These are phyloP conservation scores for Aleiodes sp. DNA, from an alignment of 1,140 invertebrate genomes.

Conservation along the genomic window DNA sequence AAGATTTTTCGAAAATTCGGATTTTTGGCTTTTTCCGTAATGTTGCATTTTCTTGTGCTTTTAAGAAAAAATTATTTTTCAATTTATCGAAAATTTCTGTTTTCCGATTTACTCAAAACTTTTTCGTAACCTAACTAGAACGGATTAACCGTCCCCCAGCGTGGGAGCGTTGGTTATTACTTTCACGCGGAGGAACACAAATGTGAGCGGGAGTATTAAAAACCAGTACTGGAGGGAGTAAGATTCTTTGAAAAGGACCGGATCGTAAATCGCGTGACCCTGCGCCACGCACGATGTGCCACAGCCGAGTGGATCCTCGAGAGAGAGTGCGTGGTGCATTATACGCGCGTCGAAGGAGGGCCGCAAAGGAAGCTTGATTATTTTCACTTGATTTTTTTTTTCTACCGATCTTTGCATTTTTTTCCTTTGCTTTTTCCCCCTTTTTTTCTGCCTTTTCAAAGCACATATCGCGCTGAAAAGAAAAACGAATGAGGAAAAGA, in stretches of 20 bases:
- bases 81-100: too few species aligned
- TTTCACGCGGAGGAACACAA: neutral
- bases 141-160: neutral
- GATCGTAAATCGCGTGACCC: slow-evolving; percentile 53
- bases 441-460: neutral
- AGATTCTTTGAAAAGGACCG: slow-evolving; percentile 39
- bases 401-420: neutral
- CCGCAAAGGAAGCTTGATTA: slow-evolving; percentile 27
- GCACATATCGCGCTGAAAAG: neutral
- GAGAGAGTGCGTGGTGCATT: slow-evolving; percentile 9
- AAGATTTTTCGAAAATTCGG: too few species aligned
- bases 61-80: too few species aligned
- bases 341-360: slow-evolving; percentile 33
- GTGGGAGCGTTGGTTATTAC: neutral
- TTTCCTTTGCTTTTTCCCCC: neutral
- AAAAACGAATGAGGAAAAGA: neutral
- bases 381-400: slow-evolving; percentile 21
- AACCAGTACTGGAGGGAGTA: neutral
- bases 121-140: too few species aligned
- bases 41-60: too few species aligned
- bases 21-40: too few species aligned
- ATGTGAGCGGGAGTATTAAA: neutral
- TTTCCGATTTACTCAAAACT: too few species aligned
- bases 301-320: slow-evolving; percentile 38
- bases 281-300: slow-evolving; percentile 43